A percentile compares a stretch with the other conserved stretches of the same genome.
phyloP scores from a whole-genome alignment of 1,140 invertebrate genomes.

The Monomorium pharaonis region DNA sequence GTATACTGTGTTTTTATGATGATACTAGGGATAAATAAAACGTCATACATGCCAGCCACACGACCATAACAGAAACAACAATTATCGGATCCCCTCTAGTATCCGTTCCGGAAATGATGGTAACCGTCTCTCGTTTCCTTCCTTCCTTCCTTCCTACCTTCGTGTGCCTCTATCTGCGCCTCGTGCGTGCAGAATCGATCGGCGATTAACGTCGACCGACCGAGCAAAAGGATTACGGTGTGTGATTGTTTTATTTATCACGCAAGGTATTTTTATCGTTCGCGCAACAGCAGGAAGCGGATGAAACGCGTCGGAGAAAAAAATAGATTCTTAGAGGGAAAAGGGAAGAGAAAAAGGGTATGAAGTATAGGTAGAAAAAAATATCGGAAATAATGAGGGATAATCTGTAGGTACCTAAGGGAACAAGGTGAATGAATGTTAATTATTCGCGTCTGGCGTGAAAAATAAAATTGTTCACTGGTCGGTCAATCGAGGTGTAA shows the following conservation, averaged over 20 bases:
- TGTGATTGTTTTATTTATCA: constrained; percentile 47
- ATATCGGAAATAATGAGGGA: constrained; percentile 22
- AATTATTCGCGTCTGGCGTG: constrained; percentile 10
- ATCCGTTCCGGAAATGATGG: constrained; percentile 72
- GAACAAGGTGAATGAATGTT: constrained; percentile 19
- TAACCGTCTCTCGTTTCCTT: constrained; percentile 71
- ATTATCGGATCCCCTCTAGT: constrained; percentile 65
- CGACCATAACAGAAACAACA: constrained; percentile 59
- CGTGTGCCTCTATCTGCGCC: constrained; percentile 43
- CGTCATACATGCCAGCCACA: constrained; percentile 10
- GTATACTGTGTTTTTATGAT: constrained; percentile 13
- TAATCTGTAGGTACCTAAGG: neutral
- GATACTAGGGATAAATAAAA: constrained; percentile 36
- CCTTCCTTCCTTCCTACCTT: constrained; percentile 74
- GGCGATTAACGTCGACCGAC: constrained; percentile 45
- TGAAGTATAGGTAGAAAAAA: neutral
- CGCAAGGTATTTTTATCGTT: constrained; percentile 41
- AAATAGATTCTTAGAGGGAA: constrained; percentile 6
- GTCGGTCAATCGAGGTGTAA: constrained; percentile 9
- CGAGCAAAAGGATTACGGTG: constrained; percentile 43
- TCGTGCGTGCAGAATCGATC: constrained; percentile 57
- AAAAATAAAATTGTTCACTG: constrained; percentile 31
- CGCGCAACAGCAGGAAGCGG: constrained; percentile 29
- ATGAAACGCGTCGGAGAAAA: constrained; percentile 16
- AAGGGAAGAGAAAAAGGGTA: neutral